Evolutionary conservation across 2,113 vertebrate species (phyloP).

Genomic region (Paraplagusia blochii): DNA sequence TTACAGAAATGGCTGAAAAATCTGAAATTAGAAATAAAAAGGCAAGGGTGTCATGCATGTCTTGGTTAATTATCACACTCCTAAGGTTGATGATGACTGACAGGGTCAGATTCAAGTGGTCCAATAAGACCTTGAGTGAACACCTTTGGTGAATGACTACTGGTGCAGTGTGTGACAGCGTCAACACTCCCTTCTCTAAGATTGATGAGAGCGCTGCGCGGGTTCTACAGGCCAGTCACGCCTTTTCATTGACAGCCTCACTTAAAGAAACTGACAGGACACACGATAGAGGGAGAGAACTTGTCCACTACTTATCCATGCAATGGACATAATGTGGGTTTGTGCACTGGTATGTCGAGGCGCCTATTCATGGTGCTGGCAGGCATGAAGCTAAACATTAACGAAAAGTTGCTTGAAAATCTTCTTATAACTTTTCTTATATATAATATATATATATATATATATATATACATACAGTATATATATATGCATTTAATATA

Average conservation of each 20-base stretch:
- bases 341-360: no score
- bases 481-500: no score
- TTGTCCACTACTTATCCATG: conserved; percentile 17
- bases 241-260: conserved; percentile 62
- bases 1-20: not conserved
- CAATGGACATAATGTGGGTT: conserved; percentile 4
- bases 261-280: conserved; percentile 66
- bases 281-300: conserved; percentile 42
- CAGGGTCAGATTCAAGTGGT: conserved; percentile 34
- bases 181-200: conserved; percentile 1
- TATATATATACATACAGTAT: no score
- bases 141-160: conserved; percentile 36
- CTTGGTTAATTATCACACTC: conserved; percentile 5
- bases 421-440: no score
- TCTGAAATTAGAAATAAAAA: not conserved
- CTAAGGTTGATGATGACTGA: conserved; percentile 54
- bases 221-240: conserved; percentile 61
- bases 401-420: no score
- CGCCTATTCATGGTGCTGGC: no score
- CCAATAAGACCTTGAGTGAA: conserved; percentile 44
- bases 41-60: no score
- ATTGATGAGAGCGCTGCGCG: conserved; percentile 39
- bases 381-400: no score
- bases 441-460: no score
- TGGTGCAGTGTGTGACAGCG: conserved; percentile 44